These are phyloP conservation scores for Drosophila villosipedis DNA, from an alignment of 2,888 invertebrate species.

Conservation along the genomic window DNA sequence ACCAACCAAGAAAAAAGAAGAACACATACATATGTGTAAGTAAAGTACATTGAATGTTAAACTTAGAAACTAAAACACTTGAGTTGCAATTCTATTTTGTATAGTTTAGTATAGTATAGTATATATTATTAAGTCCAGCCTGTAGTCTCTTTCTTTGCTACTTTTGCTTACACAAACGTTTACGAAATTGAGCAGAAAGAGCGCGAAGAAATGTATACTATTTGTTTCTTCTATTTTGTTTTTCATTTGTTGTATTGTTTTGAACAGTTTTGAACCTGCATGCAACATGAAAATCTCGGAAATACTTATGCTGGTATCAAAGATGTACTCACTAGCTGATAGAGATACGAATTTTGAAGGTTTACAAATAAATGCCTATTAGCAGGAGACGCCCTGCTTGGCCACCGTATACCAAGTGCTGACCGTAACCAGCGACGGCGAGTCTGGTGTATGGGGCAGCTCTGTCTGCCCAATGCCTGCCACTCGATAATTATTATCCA, in stretches of 20 bases:
- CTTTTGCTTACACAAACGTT: background rate
- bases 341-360: conserved; percentile 8
- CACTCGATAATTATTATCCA: conserved; percentile 4
- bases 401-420: conserved; percentile 85
- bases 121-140: background rate
- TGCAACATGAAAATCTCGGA: conserved; percentile 18
- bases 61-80: conserved; percentile 46
- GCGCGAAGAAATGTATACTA: background rate
- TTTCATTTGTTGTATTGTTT: conserved; percentile 5
- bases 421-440: conserved; percentile 85
- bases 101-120: background rate
- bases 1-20: conserved; percentile 13
- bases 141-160: background rate
- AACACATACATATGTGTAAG: conserved; percentile 26
- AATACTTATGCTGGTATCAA: conserved; percentile 26
- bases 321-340: conserved; percentile 42
- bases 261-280: conserved; percentile 7
- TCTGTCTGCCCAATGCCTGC: conserved; percentile 18
- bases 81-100: conserved; percentile 11
- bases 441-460: conserved; percentile 79
- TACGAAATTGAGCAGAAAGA: conserved; percentile 9
- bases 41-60: conserved; percentile 37
- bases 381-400: conserved; percentile 86
- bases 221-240: background rate
- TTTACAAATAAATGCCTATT: conserved; percentile 51